These are phyloP conservation scores for Archips xylosteana DNA, from an alignment of 2,888 invertebrate species.

Conservation along the genomic window DNA sequence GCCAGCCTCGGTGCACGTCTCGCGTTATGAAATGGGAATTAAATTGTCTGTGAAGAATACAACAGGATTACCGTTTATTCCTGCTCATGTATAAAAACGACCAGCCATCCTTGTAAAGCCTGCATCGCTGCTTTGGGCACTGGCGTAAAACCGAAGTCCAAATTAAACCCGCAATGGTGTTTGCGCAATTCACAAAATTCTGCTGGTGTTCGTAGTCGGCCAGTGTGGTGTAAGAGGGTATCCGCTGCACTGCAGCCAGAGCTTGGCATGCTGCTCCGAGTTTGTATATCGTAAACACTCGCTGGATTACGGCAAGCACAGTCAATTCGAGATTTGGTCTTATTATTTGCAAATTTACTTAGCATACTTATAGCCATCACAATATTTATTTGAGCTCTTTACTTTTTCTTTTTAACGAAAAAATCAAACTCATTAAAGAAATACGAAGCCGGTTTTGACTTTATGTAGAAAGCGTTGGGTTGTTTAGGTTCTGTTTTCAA, in stretches of 20 bases:
- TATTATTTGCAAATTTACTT: constrained; percentile 32
- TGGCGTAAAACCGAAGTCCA: background rate
- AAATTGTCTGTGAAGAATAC: constrained; percentile 78
- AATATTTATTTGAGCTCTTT: background rate
- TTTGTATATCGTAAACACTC: constrained; percentile 53
- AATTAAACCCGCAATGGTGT: constrained; percentile 50
- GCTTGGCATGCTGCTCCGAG: constrained; percentile 51
- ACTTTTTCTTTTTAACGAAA: background rate
- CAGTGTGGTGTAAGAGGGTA: constrained; percentile 52
- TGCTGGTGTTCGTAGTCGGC: constrained; percentile 28
- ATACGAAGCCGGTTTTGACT: constrained; percentile 10
- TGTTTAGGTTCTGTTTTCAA: background rate
- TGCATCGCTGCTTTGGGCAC: constrained; percentile 17
- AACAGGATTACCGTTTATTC: constrained; percentile 65
- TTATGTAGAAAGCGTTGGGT: background rate
- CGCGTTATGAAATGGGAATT: constrained; percentile 74
- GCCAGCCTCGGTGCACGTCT: constrained; percentile 56
- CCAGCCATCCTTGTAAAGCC: background rate
- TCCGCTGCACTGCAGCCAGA: constrained; percentile 57
- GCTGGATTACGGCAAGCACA: constrained; percentile 52
- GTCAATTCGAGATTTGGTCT: constrained; percentile 34
- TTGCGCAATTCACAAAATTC: constrained; percentile 18
- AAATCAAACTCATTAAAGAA: constrained; percentile 21
- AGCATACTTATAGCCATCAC: background rate
- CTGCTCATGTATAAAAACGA: constrained; percentile 37